These are phyloP conservation scores for Geococcyx californianus DNA, from an alignment of 2,113 vertebrate species.

Conservation along the genomic window DNA sequence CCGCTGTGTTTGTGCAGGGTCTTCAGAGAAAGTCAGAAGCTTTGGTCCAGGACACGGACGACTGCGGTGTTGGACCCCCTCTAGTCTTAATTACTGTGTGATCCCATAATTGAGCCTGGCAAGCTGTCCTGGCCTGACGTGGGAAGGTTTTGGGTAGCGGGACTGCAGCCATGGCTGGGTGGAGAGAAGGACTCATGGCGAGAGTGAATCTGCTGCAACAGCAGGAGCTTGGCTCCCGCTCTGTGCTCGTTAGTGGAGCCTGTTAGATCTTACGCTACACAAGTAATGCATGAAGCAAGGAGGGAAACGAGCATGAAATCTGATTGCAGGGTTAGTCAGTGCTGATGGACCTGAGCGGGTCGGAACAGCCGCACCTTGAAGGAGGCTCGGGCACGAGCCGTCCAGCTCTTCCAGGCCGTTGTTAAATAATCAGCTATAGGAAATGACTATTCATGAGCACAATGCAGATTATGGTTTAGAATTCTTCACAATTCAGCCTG, in stretches of 20 bases:
- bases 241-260: fast-evolving
- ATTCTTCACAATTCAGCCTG: not conserved
- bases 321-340: not conserved
- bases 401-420: not conserved
- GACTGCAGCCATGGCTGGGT: not conserved
- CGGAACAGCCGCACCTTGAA: not conserved
- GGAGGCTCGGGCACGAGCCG: not conserved
- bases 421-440: not conserved
- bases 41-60: fast-evolving
- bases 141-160: fast-evolving
- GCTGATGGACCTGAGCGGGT: not conserved
- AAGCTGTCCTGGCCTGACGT: too few relatives aligned
- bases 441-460: slow-evolving; percentile 57
- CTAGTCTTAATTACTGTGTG: fast-evolving
- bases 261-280: fast-evolving
- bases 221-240: fast-evolving
- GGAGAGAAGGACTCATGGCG: not conserved
- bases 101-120: fast-evolving
- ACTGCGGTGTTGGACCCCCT: not conserved
- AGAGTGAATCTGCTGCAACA: fast-evolving
- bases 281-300: not conserved
- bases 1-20: fast-evolving
- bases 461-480: not conserved
- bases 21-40: not conserved
- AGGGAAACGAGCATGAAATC: not conserved